Conservation (phyloP, 2,797 vertebrate genomes). For the Ateles fusciceps region DNA sequence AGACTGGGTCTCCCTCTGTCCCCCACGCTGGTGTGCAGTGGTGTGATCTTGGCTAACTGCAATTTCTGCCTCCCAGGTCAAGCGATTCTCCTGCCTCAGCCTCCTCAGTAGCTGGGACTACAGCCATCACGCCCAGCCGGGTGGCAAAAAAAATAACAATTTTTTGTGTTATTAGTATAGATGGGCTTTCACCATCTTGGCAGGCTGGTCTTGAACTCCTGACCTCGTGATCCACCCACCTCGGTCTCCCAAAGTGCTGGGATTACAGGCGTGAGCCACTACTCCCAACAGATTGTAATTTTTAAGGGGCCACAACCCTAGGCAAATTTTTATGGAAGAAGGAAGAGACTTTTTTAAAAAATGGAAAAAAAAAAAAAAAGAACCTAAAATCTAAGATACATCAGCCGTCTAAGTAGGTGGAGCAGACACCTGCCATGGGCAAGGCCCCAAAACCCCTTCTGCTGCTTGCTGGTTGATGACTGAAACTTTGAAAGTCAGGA, state of each 20-base stretch:
- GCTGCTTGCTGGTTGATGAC: neutral
- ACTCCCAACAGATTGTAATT: neutral
- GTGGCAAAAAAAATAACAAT: neutral
- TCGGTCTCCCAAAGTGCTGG: neutral
- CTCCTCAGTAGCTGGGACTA: neutral
- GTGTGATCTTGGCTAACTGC: neutral
- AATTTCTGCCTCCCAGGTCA: neutral
- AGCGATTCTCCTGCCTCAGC: neutral
- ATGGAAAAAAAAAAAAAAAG: neutral
- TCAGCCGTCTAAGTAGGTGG: neutral
- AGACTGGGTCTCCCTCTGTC: neutral
- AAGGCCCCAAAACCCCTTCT: neutral
- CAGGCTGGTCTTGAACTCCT: neutral
- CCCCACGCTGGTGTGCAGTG: neutral
- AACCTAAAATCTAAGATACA: neutral
- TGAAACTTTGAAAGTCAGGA: constrained; percentile 26
- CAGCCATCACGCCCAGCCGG: neutral
- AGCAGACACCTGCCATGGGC: neutral
- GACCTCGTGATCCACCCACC: neutral
- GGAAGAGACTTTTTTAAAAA: neutral
- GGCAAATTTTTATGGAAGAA: constrained; percentile 40
- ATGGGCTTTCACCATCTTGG: neutral
- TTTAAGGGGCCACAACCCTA: constrained; percentile 9
- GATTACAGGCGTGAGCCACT: neutral
- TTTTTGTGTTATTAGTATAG: neutral